Base-by-base conservation (phyloP, 2,888 invertebrate species). In the Corbicula japonica region DNA sequence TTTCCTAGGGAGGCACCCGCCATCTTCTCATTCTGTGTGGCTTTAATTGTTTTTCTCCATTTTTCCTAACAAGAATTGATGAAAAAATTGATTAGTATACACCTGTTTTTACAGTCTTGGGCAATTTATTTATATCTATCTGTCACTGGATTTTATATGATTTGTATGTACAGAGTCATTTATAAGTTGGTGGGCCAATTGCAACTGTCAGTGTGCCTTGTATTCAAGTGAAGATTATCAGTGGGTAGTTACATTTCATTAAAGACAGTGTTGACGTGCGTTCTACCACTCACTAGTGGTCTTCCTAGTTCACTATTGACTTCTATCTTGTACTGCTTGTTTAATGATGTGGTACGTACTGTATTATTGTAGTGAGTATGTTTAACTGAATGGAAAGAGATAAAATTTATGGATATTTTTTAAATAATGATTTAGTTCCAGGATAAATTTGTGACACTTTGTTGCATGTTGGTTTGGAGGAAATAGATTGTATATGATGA, bases 11-110 rank as follows among this genome's bases (percentile, higher is more conserved):
- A 15, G 46, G n/a, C 18, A 21, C 21, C 21, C 18, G 4, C 46
- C 18, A 21, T 46, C 46, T 46, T 46, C 21, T 5, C 6, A 21
- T 21, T 46, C 46, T 21, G 46, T 21, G 21, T 46, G 46, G 46
- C 5, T 46, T 46, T 46, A 46, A 21, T 21, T 15, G 4, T 8
- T 46, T 46, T 21, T 46, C 21, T 8, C 18, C 46, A 46, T 46
- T 46, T 54, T 28, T 54, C 41, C 69, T 69, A 69, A 76, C 62
- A 63, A 76, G 69, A 69, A 69, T 76, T 69, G 68, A 69, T 76
- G 60, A 62, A 44, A 52, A 69, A 28, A 48, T 52, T 48, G 54
- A 62, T 66, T 75, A 44, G 62, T 61, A 38, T 76, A 54, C 75
- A 76, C 75, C 75, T 76, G 75, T 76, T 74, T 6, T 18, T n/a